Evolutionary conservation across 2,888 invertebrate species (phyloP), one percentile per base, ranked within the genome.

Genomic region (Taphrorychus bicolor): DNA sequence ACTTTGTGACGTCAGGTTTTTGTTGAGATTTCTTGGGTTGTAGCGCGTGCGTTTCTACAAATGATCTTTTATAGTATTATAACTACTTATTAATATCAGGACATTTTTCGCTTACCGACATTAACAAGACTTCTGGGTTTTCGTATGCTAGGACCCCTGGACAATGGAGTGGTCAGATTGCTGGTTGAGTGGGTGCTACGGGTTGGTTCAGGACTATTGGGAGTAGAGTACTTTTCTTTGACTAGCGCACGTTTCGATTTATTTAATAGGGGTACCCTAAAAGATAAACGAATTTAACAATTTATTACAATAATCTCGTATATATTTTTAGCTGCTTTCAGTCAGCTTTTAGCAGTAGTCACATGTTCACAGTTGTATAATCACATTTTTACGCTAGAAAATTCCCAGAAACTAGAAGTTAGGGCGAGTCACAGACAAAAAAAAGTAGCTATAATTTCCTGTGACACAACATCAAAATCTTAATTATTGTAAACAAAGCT

Each of bases 221-320:
- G 60, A 16, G n/a, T 51, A 22, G 59, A 74, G 69, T 89, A 89
- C 78, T 90, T 91, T 72, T 91, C 91, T 56, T 90, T 87, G 32
- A 87, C 88, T 59, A 88, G 84, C 0, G 88, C 86, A 41, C 90
- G 83, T 76, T 85, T 85, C 1, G 85, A 83, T 85, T 78, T 78
- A 51, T 70, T 76, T 7, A 84, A 80, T 0, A 81, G 84, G 0
- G 92, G 92, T 0, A 91, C 91, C 62, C 87, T 86, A 16, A 32
- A 32, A 32, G 1, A 32, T n/a, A 23, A 23, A 23, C 7, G 7
- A 23, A 23, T 4, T 23, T 5, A 23, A 23, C 7, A 23, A 23
- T 23, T n/a, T n/a, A n/a, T n/a, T n/a, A n/a, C n/a, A n/a, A n/a
- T n/a, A n/a, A n/a, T n/a, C n/a, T n/a, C n/a, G n/a, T n/a, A n/a